Evolutionary conservation across 1,140 invertebrate species (phyloP), one percentile per base, ranked within the genome.

Genomic region (Drosophila kikkawai): DNA sequence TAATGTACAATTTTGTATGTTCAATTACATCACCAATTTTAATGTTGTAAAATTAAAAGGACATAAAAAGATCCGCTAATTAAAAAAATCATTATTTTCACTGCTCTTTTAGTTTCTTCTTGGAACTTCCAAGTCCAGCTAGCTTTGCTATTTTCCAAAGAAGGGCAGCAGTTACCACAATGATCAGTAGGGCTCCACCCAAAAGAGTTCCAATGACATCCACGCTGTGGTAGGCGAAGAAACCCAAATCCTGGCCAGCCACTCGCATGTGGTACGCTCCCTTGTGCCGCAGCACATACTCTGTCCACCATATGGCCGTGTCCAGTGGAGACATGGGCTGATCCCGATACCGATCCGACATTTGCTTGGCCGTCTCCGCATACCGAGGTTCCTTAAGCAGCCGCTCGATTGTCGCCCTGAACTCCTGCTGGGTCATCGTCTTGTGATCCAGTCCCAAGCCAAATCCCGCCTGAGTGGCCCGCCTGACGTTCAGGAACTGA

Each of bases 241-340:
- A 92, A 26, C 73, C 83, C 39, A 93, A 36, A 22, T 92, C 80
- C 44, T 87, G 82, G 1, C 77, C 91, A 1, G 82, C 69, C 15
- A 82, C 79, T 0, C 86, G 73, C 78, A 93, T 84, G 48, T 91
- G 78, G 0, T 61, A 32, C 0, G 93, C 93, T 12, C 93, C 93
- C 11, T 91, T 83, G 64, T 95, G 93, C 29, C 93, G 93, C 5
- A 95, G 93, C 0, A 96, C 94, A 73, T 96, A 95, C 83, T 97
- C 96, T 0, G 94, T 93, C 95, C 96, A 96, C 93, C 95, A 97
- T 0, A 96, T 93, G 0, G 95, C 95, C 2, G 94, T 95, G 26
- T 96, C 95, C 71, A 96, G 66, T 0, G 96, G 95, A 9, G 87
- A 86, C 29, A 93, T 82, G 5, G 94, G 95, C 48, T 95, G 94